A percentile compares a stretch with the other conserved stretches of the same genome.
phyloP scores from a whole-genome alignment of 2,888 invertebrate genomes.

The Synanthedon tipuliformis region DNA sequence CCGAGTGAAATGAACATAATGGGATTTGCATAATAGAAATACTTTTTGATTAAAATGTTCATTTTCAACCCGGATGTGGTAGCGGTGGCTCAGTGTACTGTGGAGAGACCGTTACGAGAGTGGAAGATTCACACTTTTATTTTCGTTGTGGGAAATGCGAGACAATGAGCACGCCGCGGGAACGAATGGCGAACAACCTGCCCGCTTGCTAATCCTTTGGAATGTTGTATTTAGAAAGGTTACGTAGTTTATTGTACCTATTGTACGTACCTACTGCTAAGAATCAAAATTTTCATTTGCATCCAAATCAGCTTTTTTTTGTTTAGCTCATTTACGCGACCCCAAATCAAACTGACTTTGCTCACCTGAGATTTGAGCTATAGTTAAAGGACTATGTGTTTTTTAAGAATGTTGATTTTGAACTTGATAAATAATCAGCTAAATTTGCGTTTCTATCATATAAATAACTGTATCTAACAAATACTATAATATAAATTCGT shows the following conservation, averaged over 20 bases:
- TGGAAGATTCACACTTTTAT: constrained; percentile 54
- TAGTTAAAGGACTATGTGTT: too few species aligned
- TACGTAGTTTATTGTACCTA: background rate
- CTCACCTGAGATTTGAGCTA: too few species aligned
- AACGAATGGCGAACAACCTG: constrained; percentile 2
- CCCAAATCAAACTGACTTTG: too few species aligned
- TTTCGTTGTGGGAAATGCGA: constrained; percentile 43
- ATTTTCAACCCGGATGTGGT: constrained; percentile 46
- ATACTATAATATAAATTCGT: too few species aligned
- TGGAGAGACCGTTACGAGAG: constrained; percentile 41
- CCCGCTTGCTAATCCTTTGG: constrained; percentile 20
- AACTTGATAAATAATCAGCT: too few species aligned
- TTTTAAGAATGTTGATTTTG: too few species aligned
- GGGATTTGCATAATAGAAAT: constrained; percentile 20
- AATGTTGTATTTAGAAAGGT: constrained; percentile 5
- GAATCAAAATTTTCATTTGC: too few species aligned
- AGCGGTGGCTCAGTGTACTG: constrained; percentile 44
- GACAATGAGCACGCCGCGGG: constrained; percentile 21
- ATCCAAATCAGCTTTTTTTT: too few species aligned
- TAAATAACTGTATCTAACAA: too few species aligned
- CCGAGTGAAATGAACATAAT: background rate
- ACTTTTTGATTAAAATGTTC: constrained; percentile 29
- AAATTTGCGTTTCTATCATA: too few species aligned
- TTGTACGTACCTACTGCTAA: too few species aligned
- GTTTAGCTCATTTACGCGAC: too few species aligned